phyloP scores from a whole-genome alignment of 2,113 vertebrate genomes.

The Muscicapa adusta region DNA sequence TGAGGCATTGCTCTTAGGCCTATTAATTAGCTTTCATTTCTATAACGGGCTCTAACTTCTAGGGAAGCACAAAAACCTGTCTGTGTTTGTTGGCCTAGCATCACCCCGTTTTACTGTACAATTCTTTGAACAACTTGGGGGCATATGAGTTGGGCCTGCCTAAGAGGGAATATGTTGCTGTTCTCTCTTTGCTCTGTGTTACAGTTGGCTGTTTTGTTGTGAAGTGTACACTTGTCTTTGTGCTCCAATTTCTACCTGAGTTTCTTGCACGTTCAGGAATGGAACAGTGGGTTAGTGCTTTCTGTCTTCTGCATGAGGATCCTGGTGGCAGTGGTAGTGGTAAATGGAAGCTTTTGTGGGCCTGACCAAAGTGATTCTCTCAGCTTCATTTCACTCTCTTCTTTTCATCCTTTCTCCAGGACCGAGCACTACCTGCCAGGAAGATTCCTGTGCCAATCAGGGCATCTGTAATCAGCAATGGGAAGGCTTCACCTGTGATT shows the following conservation, averaged over 20 bases:
- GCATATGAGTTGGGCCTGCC: neutral
- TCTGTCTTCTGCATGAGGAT: constrained; percentile 10
- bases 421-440: constrained; percentile 94
- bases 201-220: constrained; percentile 41
- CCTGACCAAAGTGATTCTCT: neutral
- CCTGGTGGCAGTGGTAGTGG: neutral
- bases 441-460: constrained; percentile 96
- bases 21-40: neutral
- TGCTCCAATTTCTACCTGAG: constrained; percentile 10
- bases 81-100: neutral
- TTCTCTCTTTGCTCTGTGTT: constrained; percentile 41
- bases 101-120: neutral
- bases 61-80: neutral
- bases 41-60: neutral
- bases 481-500: constrained; percentile 97
- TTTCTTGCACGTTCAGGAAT: constrained; percentile 54
- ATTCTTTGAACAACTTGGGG: neutral
- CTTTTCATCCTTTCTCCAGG: constrained; percentile 70
- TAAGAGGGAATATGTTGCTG: constrained; percentile 60
- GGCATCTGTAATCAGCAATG: constrained; percentile 97
- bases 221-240: constrained; percentile 39
- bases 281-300: constrained; percentile 11
- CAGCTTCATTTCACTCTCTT: neutral
- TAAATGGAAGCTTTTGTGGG: neutral
- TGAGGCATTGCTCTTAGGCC: neutral